Percentiles rank a stretch among this genome's conserved stretches.
Evolutionary conservation across 2,888 invertebrate genomes (phyloP).

Genomic region (Koerneria pararmatus): DNA sequence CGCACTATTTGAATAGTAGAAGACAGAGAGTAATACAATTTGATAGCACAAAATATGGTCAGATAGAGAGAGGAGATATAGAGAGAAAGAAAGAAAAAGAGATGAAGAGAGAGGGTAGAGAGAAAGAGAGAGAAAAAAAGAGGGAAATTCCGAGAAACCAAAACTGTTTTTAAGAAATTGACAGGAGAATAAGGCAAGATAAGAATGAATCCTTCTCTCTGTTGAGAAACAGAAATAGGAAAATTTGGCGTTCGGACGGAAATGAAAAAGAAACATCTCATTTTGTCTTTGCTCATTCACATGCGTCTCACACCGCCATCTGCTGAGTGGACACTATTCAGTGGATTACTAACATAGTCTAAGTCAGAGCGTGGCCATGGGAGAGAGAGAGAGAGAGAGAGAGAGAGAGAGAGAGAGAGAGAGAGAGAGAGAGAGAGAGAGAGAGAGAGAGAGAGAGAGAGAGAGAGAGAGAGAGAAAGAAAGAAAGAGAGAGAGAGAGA

Average conservation of each 20-base stretch:
- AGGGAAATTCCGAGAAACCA: no score
- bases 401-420: not conserved
- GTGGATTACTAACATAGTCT: not conserved
- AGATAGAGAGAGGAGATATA: not conserved
- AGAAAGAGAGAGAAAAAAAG: no score
- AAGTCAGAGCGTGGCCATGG: not conserved
- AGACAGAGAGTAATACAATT: not conserved
- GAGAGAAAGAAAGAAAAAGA: not conserved
- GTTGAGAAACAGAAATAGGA: no score
- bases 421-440: constrained; percentile 4
- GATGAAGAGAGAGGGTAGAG: not conserved
- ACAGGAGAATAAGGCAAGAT: no score
- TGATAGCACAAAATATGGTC: not conserved
- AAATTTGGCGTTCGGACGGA: no score
- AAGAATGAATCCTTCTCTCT: no score
- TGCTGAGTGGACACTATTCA: not conserved
- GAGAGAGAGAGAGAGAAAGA: not conserved
- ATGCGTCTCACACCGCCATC: not conserved
- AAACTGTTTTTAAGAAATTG: no score
- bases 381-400: not conserved
- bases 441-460: constrained; percentile 10
- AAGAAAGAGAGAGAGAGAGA: not conserved
- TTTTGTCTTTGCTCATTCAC: not conserved
- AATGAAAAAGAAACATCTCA: no score
- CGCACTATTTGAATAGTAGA: no score